Evolutionary conservation across 2,888 invertebrate species (phyloP), one percentile per base, ranked within the genome.

Genomic region (Tethea ocularis): DNA sequence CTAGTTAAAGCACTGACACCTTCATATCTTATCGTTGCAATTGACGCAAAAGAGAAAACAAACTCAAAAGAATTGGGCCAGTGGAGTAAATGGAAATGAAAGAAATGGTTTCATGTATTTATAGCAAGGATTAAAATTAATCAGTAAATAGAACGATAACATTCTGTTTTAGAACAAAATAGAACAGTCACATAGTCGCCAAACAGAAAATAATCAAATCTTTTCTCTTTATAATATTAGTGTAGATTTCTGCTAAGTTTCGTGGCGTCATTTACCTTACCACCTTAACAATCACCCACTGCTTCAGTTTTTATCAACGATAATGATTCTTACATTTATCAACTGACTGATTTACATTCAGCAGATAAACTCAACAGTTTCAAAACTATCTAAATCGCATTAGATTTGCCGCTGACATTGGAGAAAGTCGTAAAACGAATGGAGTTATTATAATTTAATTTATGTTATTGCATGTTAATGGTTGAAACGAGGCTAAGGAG

Each of bases 271-370:
- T 63, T 60, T 52, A 55, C 65, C 59, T 63, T 67, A 69, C 67
- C 57, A 55, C 65, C 59, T 63, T 67, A 69, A 67, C 57, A 65
- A 64, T 71, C 67, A 67, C 62, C 68, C 55, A 64, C 63, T 77
- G 71, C 56, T 67, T 70, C 60, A 78, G 60, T 74, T 69, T 71
- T 68, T 70, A 63, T 63, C 68, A 56, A 61, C 64, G 59, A 67
- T 66, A 71, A 69, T 68, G 63, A 63, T 68, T 65, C 63, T 41
- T 55, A 62, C 67, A 73, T 75, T 71, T 67, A 76, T 74, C 76
- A 71, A 68, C 51, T 57, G 69, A 69, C 67, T 71, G 74, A 75
- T 75, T 72, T 75, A 75, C 71, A 71, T 63, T 64, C 69, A 61
- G 60, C 61, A 64, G 71, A 71, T 73, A 70, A 68, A 60, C 58